Percentiles rank a stretch among this genome's conserved stretches.
Evolutionary conservation across 1,140 invertebrate species (phyloP).

Genomic region (Ylistrum balloti): DNA sequence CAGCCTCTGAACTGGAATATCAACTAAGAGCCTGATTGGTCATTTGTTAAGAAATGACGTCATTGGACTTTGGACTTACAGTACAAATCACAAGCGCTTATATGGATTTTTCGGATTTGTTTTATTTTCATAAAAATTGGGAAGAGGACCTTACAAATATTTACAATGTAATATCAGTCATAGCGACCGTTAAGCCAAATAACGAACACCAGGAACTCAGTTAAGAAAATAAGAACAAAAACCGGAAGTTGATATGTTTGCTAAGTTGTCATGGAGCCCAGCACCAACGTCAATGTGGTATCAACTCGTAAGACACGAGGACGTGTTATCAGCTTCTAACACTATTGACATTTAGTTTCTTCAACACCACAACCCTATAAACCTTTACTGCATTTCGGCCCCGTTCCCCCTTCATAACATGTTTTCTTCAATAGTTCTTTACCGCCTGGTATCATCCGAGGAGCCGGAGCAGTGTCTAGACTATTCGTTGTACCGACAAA

Average conservation of each 20-base stretch:
- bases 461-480: background rate
- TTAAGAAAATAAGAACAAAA: background rate
- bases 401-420: background rate
- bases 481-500: background rate
- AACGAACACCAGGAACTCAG: background rate
- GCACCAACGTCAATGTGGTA: background rate
- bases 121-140: conserved; percentile 12
- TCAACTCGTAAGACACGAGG: background rate
- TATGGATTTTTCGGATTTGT: background rate
- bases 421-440: too few relatives aligned
- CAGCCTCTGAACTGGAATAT: background rate
- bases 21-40: background rate
- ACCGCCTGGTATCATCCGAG: background rate
- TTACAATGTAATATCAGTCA: background rate
- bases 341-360: background rate
- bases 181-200: background rate
- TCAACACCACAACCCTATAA: background rate
- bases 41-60: background rate
- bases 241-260: background rate
- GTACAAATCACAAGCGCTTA: background rate
- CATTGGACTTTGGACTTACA: background rate
- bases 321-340: background rate
- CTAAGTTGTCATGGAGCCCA: background rate
- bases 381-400: background rate
- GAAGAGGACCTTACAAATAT: background rate